Percentiles rank a stretch among this genome's conserved stretches.
These are phyloP conservation scores for Caenorhabditis imperialis DNA, from an alignment of 2,888 invertebrate species.

Conservation along the genomic window DNA sequence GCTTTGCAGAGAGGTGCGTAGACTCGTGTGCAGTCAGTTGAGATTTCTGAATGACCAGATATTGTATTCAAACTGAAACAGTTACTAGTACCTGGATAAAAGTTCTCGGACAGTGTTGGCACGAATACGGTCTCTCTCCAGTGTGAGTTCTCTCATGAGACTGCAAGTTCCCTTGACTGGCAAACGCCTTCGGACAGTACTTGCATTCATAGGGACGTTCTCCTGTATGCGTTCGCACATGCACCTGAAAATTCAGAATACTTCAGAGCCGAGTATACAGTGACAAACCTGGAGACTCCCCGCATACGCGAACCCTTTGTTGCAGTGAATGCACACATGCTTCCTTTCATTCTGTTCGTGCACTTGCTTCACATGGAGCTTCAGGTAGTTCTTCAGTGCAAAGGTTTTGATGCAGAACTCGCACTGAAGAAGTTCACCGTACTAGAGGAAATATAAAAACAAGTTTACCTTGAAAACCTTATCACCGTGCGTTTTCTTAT, in stretches of 20 bases:
- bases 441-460: neutral
- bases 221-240: conserved; percentile 77
- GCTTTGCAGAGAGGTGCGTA: conserved; percentile 63
- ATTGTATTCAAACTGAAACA: neutral
- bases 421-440: conserved; percentile 64
- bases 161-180: conserved; percentile 78
- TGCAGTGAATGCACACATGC: conserved; percentile 74
- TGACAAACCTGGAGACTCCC: conserved; percentile 75
- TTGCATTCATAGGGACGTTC: conserved; percentile 76
- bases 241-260: conserved; percentile 65
- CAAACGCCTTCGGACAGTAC: conserved; percentile 77
- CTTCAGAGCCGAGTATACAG: neutral
- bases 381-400: conserved; percentile 78
- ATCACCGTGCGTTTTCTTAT: conserved; percentile 78
- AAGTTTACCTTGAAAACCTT: conserved; percentile 67
- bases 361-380: conserved; percentile 77
- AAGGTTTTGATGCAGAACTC: conserved; percentile 76
- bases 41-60: conserved; percentile 67
- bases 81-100: conserved; percentile 71
- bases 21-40: conserved; percentile 78
- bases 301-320: conserved; percentile 77
- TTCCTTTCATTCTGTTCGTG: conserved; percentile 76
- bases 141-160: conserved; percentile 77
- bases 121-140: conserved; percentile 75
- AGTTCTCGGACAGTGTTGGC: conserved; percentile 68